These are phyloP conservation scores for Vespertilio murinus DNA, from an alignment of 2,797 vertebrate genomes.

Conservation along the genomic window DNA sequence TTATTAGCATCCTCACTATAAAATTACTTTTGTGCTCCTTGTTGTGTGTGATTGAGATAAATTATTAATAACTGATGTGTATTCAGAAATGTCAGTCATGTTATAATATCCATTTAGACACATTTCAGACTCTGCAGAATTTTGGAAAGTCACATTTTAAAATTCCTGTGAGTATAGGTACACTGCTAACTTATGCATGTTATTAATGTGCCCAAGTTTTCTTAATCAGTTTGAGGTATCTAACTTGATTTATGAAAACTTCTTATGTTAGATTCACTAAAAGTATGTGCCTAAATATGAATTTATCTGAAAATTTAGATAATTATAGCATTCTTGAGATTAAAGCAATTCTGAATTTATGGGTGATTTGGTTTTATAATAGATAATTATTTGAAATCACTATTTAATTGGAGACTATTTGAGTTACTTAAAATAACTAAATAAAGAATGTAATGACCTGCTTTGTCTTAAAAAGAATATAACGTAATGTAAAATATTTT, in stretches of 20 bases:
- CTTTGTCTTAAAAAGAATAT: not conserved
- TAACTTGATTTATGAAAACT: not conserved
- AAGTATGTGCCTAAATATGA: not conserved
- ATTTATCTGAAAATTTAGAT: not conserved
- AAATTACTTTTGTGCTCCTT: not conserved
- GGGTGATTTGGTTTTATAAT: not conserved
- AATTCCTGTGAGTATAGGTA: not conserved
- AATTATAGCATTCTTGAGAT: not conserved
- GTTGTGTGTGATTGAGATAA: not conserved
- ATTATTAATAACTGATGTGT: not conserved
- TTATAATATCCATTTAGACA: not conserved
- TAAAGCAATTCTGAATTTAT: not conserved
- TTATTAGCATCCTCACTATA: not conserved
- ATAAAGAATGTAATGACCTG: not conserved
- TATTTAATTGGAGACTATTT: not conserved
- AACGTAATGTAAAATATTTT: not conserved
- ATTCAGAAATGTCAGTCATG: not conserved
- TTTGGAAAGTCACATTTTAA: constrained; percentile 27
- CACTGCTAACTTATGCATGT: not conserved
- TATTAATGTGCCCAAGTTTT: not conserved
- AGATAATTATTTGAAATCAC: constrained; percentile 5
- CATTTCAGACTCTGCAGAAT: not conserved
- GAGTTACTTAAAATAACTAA: constrained; percentile 32
- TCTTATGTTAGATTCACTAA: not conserved
- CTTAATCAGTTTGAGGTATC: not conserved